A percentile compares a stretch with the other conserved stretches of the same genome.
Evolutionary conservation across 2,888 invertebrate species (phyloP).

Genomic region (Apeira syringaria): DNA sequence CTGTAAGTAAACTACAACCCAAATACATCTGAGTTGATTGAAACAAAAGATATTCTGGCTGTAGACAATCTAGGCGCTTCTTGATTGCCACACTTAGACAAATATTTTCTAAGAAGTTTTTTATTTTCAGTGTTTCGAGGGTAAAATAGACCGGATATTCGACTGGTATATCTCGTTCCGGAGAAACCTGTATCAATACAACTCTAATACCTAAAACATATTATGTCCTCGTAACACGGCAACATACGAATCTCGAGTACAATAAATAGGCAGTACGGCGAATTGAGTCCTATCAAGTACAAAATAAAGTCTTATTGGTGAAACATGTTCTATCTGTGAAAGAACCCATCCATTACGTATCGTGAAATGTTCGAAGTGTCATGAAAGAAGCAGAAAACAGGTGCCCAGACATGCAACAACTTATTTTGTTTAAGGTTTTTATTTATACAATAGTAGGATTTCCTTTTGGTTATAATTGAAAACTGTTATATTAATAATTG

Average conservation of each 20-base stretch:
- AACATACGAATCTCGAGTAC: constrained; percentile 1
- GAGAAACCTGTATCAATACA: background rate
- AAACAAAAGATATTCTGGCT: too few species aligned
- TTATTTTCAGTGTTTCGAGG: too few species aligned
- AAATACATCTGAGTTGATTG: too few species aligned
- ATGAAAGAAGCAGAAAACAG: constrained; percentile 12
- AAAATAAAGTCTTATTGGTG: constrained; percentile 3
- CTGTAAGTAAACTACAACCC: too few species aligned
- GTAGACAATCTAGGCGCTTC: too few species aligned
- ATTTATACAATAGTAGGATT: background rate
- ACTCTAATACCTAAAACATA: constrained; percentile 9
- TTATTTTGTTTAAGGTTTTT: constrained; percentile 1
- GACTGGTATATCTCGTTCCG: background rate
- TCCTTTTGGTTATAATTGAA: background rate
- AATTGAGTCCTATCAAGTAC: constrained; percentile 5
- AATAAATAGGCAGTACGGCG: constrained; percentile 1
- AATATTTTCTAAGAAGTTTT: too few species aligned
- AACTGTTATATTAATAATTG: too few species aligned
- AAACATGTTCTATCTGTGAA: constrained; percentile 1
- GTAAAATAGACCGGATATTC: background rate
- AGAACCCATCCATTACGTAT: constrained; percentile 14
- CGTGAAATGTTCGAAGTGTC: constrained; percentile 19
- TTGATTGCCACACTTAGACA: too few species aligned
- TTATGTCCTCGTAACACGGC: background rate
- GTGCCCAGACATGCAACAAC: constrained; percentile 1